Evolutionary conservation across 2,113 vertebrate genomes (phyloP).

Genomic region (Paramisgurnus dabryanus): DNA sequence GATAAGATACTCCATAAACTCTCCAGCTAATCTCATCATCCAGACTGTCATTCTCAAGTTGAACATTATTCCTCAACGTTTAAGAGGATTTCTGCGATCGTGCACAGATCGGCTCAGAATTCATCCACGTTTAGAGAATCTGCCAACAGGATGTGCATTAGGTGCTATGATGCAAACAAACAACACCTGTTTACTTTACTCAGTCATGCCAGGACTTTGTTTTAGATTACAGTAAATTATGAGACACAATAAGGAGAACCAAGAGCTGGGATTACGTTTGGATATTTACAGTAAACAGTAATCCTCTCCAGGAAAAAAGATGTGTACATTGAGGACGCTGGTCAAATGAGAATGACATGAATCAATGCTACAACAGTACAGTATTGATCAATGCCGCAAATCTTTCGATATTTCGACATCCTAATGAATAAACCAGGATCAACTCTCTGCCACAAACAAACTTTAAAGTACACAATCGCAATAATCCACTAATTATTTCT

Average conservation of each 20-base stretch:
- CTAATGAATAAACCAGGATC: conserved; percentile 15
- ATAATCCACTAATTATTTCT: no score
- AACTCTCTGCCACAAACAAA: not conserved
- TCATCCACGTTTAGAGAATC: not conserved
- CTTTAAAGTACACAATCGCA: not conserved
- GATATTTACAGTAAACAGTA: not conserved
- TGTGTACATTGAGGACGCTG: not conserved
- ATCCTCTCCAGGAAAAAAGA: not conserved
- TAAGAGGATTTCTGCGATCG: not conserved
- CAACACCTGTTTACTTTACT: not conserved
- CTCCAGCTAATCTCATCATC: not conserved
- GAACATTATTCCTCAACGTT: conserved; percentile 1
- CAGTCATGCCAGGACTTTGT: conserved; percentile 1
- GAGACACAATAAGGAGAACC: conserved; percentile 29
- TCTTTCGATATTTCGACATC: not conserved
- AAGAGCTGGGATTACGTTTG: not conserved
- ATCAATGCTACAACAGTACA: not conserved
- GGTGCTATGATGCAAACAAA: not conserved
- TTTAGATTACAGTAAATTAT: conserved; percentile 15
- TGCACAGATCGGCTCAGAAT: not conserved
- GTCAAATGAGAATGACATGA: not conserved
- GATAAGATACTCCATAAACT: not conserved
- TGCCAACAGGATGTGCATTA: not conserved
- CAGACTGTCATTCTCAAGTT: not conserved
- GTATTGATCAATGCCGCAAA: conserved; percentile 17